Conservation (phyloP, 2,113 vertebrate genomes). For the Mohoua ochrocephala region DNA sequence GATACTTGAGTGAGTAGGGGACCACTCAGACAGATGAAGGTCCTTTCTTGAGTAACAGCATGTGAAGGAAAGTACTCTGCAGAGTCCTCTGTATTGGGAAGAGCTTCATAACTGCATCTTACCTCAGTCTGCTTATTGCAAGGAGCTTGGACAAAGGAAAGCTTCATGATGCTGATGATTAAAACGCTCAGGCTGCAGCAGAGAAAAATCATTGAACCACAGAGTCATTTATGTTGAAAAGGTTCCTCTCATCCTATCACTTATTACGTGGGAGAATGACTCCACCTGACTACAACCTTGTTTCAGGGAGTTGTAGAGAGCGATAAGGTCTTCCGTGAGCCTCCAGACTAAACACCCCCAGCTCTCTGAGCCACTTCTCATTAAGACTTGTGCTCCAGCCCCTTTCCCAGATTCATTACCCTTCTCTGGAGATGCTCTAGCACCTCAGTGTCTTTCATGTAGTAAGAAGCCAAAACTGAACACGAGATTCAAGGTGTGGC, state of each 20-base stretch:
- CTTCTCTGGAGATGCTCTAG: neutral
- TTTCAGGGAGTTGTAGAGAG: neutral
- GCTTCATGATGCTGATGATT: neutral
- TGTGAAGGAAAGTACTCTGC: neutral
- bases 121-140: neutral
- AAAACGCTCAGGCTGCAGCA: neutral
- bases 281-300: neutral
- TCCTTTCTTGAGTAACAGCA: neutral
- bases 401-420: neutral
- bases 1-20: neutral
- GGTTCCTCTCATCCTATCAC: neutral
- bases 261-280: neutral
- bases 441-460: neutral
- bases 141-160: neutral
- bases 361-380: neutral
- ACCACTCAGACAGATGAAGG: neutral
- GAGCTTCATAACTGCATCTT: neutral
- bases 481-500: neutral
- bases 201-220: neutral
- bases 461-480: neutral
- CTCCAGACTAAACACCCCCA: neutral
- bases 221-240: neutral
- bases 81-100: neutral
- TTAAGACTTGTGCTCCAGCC: neutral
- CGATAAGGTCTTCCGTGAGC: fast-evolving